Conservation (phyloP, 1,140 invertebrate species). For the Fopius arisanus region DNA sequence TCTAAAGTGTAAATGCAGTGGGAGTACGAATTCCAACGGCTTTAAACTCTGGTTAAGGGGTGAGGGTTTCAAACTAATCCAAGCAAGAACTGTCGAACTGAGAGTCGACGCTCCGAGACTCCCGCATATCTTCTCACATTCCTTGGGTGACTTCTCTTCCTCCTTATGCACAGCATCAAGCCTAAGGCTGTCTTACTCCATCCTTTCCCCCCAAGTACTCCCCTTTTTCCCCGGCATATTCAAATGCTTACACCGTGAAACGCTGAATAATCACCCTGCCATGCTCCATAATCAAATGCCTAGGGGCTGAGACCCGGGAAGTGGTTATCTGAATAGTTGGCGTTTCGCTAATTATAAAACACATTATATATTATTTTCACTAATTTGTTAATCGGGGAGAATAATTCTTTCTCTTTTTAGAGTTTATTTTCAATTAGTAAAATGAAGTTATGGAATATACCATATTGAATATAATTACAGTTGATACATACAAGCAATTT, state of each 20-base stretch:
- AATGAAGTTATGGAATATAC: too few relatives aligned
- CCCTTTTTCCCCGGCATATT: background rate
- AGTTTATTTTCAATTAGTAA: background rate
- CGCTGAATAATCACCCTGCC: slow-evolving; percentile 9
- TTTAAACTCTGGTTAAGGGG: slow-evolving; percentile 4
- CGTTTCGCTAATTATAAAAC: background rate
- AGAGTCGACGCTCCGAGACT: background rate
- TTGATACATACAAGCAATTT: too few relatives aligned
- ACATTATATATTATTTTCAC: background rate
- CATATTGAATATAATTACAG: too few relatives aligned
- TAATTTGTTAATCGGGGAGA: background rate
- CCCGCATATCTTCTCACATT: background rate
- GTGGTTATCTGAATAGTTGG: too few relatives aligned
- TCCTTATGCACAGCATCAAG: background rate
- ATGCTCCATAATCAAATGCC: background rate
- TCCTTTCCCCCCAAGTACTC: background rate
- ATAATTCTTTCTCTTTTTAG: background rate
- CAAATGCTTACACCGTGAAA: background rate
- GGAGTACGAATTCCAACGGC: slow-evolving; percentile 2
- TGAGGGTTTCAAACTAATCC: background rate
- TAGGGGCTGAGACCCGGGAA: background rate
- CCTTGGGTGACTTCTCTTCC: background rate
- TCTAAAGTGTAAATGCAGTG: background rate
- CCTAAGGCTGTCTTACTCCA: background rate
- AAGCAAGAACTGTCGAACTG: slow-evolving; percentile 10